phyloP scores from a whole-genome alignment of 1,140 invertebrate genomes.

The Brachionus paranguensis region DNA sequence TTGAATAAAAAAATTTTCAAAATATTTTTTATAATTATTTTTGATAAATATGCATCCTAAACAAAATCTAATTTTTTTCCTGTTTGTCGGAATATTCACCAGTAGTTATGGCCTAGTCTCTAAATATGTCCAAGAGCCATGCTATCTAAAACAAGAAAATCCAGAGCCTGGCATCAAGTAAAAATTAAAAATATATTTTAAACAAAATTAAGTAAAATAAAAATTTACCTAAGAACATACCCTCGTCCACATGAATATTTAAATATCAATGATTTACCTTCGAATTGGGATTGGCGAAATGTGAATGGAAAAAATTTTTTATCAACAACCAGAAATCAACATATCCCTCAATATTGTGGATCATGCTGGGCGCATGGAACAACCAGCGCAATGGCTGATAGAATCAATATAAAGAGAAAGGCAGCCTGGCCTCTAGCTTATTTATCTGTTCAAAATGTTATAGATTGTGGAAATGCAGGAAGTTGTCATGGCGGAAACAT shows the following conservation, averaged over 20 bases:
- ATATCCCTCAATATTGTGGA: constrained; percentile 58
- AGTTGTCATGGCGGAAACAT: constrained; percentile 55
- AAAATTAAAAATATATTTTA: not conserved
- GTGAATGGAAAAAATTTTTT: constrained; percentile 56
- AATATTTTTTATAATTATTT: not conserved
- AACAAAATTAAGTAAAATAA: not conserved
- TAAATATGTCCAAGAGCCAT: constrained; percentile 29
- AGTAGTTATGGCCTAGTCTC: not conserved
- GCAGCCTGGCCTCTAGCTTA: constrained; percentile 57
- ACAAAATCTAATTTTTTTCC: not conserved
- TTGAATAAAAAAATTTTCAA: not conserved
- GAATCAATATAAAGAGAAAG: constrained; percentile 58
- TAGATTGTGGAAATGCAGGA: constrained; percentile 56
- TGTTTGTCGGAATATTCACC: not conserved
- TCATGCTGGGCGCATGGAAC: constrained; percentile 59
- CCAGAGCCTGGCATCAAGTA: constrained; percentile 19
- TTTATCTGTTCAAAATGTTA: constrained; percentile 55
- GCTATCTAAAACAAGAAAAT: not conserved
- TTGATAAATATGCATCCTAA: not conserved
- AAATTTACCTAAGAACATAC: constrained; percentile 46
- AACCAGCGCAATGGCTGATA: constrained; percentile 57
- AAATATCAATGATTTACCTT: constrained; percentile 40
- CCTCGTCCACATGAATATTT: constrained; percentile 49
- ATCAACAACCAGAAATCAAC: constrained; percentile 57
- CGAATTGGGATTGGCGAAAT: constrained; percentile 57